Evolutionary conservation across 2,797 vertebrate species (phyloP).

Genomic region (Macrochelys suwanniensis): DNA sequence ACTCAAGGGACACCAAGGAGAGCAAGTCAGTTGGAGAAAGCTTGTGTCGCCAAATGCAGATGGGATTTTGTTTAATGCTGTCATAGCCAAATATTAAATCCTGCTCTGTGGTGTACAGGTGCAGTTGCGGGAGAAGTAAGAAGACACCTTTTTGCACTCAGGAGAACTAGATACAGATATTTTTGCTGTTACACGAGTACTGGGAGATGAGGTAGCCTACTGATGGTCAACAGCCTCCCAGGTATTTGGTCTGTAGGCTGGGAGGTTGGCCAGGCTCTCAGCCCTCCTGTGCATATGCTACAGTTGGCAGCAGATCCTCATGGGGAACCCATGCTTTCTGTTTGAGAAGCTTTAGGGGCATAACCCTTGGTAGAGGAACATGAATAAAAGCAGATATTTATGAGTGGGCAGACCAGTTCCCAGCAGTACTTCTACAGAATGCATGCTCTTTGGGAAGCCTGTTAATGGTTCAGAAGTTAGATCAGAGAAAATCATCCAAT

Average conservation of each 20-base stretch:
- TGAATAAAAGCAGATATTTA: neutral
- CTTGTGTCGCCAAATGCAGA: neutral
- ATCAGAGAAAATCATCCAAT: neutral
- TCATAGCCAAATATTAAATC: neutral
- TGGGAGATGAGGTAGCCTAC: neutral
- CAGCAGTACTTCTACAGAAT: neutral
- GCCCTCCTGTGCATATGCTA: neutral
- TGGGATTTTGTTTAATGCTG: neutral
- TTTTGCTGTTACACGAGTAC: neutral
- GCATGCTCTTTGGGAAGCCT: neutral
- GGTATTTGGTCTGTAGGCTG: too few relatives aligned
- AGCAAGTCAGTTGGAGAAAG: slow-evolving; percentile 8
- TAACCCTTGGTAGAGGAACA: neutral
- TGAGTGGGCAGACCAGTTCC: neutral
- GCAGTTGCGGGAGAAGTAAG: neutral
- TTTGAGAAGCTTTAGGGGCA: neutral
- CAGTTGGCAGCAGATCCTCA: rapidly evolving
- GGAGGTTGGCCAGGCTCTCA: neutral
- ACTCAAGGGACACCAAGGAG: slow-evolving; percentile 28
- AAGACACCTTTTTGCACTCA: neutral
- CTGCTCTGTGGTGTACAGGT: neutral
- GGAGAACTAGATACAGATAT: too few relatives aligned
- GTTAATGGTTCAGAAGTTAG: neutral
- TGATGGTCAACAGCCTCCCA: neutral
- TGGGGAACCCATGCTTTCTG: neutral